Evolutionary conservation across 1,140 invertebrate species (phyloP).

Genomic region (Drosophila cardini): DNA sequence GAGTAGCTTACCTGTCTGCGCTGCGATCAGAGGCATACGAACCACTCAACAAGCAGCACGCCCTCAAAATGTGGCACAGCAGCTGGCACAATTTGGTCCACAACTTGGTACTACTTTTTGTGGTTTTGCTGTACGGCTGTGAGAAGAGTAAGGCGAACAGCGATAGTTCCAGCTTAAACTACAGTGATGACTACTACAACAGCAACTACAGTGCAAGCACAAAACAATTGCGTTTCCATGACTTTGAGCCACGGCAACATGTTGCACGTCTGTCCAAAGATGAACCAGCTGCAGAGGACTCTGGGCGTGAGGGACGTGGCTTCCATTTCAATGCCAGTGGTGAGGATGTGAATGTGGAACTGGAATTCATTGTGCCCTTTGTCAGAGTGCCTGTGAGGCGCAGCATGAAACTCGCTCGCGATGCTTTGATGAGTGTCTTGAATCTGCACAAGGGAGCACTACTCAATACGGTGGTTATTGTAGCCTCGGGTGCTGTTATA

Average conservation of each 20-base stretch:
- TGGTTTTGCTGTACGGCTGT: conserved; percentile 33
- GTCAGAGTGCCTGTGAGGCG: conserved; percentile 58
- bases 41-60: conserved; percentile 45
- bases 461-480: conserved; percentile 62
- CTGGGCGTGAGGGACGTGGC: conserved; percentile 58
- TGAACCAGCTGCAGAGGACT: background rate
- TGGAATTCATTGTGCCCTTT: conserved; percentile 78
- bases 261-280: background rate
- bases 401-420: conserved; percentile 62
- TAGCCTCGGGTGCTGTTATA: conserved; percentile 70
- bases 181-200: conserved; percentile 42
- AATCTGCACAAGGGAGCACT: conserved; percentile 63
- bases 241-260: conserved; percentile 69
- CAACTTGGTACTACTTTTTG: conserved; percentile 26
- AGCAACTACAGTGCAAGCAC: conserved; percentile 48
- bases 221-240: conserved; percentile 63
- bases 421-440: conserved; percentile 57
- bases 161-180: conserved; percentile 22
- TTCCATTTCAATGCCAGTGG: conserved; percentile 75
- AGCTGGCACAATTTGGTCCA: conserved; percentile 26
- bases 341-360: conserved; percentile 70
- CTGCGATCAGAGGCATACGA: conserved; percentile 44
- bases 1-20: background rate
- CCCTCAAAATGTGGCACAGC: conserved; percentile 46
- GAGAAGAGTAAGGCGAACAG: conserved; percentile 19